Conservation (phyloP, 2,113 vertebrate genomes). For the Solea senegalensis region DNA sequence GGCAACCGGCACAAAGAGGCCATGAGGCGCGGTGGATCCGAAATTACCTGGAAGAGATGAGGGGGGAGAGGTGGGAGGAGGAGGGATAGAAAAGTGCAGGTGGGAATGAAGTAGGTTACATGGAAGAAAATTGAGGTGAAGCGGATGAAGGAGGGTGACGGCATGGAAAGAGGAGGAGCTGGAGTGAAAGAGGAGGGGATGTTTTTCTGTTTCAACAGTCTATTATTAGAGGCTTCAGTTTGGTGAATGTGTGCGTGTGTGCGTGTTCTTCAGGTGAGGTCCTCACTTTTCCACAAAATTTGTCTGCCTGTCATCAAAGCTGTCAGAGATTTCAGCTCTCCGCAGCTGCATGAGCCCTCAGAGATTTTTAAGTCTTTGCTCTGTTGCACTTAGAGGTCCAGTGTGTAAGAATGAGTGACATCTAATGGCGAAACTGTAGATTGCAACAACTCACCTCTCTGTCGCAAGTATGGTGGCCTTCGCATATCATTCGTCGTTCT, state of each 20-base stretch:
- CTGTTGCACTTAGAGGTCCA: neutral
- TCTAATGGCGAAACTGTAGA: too few species aligned
- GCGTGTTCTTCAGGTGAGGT: conserved; percentile 49
- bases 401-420: too few species aligned
- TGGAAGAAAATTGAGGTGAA: conserved; percentile 6
- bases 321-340: conserved; percentile 1
- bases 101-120: conserved; percentile 15
- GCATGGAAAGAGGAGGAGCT: conserved; percentile 39
- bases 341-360: too few species aligned
- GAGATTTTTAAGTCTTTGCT: neutral
- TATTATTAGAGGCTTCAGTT: conserved; percentile 52
- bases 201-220: conserved; percentile 37
- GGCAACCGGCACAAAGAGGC: neutral
- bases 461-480: too few species aligned
- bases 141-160: conserved; percentile 15
- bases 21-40: neutral
- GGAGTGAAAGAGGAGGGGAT: conserved; percentile 36
- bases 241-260: conserved; percentile 13
- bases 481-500: too few species aligned
- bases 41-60: neutral
- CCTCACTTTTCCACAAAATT: neutral
- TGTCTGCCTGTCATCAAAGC: neutral
- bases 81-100: neutral
- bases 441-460: too few species aligned
- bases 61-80: conserved; percentile 2